Evolutionary conservation across 2,888 invertebrate genomes (phyloP).

Genomic region (Caenorhabditis macrosperma): DNA sequence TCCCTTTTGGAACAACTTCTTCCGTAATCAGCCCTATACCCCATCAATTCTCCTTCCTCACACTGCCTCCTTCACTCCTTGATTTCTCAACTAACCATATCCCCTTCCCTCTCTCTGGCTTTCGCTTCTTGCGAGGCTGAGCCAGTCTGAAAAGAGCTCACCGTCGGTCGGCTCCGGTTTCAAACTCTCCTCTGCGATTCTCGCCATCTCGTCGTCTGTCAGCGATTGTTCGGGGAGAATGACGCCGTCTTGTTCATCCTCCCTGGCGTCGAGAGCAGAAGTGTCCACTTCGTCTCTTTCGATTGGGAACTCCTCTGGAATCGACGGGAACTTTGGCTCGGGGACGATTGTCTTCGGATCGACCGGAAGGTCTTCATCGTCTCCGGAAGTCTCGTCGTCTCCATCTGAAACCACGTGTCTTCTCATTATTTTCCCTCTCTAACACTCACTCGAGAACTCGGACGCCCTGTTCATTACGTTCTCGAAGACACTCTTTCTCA

Average conservation of each 20-base stretch:
- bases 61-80: too few species aligned
- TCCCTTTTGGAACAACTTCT: background rate
- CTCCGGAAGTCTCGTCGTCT: background rate
- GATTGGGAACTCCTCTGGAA: background rate
- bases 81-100: too few species aligned
- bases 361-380: background rate
- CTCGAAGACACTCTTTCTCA: constrained; percentile 15
- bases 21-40: too few species aligned
- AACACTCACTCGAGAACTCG: constrained; percentile 18
- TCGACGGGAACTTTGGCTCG: background rate
- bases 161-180: background rate
- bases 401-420: background rate
- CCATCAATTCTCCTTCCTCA: too few species aligned
- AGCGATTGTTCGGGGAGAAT: constrained; percentile 20
- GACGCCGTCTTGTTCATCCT: constrained; percentile 15
- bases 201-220: constrained; percentile 20
- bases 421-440: too few species aligned
- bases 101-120: too few species aligned
- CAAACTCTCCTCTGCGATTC: constrained; percentile 20
- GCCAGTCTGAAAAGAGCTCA: too few species aligned
- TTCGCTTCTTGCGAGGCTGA: too few species aligned
- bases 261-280: too few species aligned
- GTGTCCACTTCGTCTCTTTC: background rate
- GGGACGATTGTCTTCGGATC: constrained; percentile 25
- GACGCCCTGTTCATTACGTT: constrained; percentile 31